Conservation (phyloP, 2,888 invertebrate species). For the Invenusta paracnida region DNA sequence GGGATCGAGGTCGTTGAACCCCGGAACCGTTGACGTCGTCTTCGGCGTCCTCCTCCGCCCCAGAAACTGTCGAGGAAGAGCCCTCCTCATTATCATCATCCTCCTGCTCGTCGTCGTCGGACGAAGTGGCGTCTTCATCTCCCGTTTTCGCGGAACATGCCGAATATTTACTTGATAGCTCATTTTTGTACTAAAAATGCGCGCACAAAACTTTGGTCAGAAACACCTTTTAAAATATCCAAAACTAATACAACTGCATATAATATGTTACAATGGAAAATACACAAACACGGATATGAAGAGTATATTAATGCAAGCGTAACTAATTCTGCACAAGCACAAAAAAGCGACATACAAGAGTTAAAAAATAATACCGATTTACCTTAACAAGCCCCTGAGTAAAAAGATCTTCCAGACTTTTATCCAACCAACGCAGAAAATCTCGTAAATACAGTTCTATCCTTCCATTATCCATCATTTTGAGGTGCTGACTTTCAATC, state of each 20-base stretch:
- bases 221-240: no score
- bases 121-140: neutral
- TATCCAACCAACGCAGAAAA: slow-evolving; percentile 60
- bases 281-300: no score
- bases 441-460: slow-evolving; percentile 51
- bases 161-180: neutral
- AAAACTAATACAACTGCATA: no score
- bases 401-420: slow-evolving; percentile 56
- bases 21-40: neutral
- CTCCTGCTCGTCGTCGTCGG: neutral
- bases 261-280: no score
- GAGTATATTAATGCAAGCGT: no score
- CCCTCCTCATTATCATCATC: no score
- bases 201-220: no score
- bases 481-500: neutral
- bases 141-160: neutral
- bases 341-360: no score
- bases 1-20: neutral
- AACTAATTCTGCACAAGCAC: no score
- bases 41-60: neutral
- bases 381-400: slow-evolving; percentile 58
- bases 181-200: neutral
- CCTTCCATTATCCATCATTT: neutral
- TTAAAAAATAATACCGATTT: no score
- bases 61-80: no score